A percentile compares a stretch with the other conserved stretches of the same genome.
Conservation (phyloP, 2,888 invertebrate genomes). For the Gisinianus flammeolus region DNA sequence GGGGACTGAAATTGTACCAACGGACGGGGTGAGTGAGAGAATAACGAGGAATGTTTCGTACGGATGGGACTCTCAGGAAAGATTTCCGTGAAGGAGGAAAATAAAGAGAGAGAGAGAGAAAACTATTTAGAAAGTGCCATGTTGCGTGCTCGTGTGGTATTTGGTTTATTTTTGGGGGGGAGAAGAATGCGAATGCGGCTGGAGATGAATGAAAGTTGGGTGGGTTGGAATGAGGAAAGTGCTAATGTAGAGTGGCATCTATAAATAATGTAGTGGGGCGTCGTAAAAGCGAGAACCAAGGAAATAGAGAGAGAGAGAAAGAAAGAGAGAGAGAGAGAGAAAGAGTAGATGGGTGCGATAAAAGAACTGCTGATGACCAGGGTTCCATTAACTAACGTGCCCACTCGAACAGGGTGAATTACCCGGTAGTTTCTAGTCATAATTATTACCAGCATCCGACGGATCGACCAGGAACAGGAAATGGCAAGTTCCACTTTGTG, state of each 20-base stretch:
- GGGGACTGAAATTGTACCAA: too few species aligned
- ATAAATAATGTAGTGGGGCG: conserved; percentile 31
- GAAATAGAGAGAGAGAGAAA: neutral
- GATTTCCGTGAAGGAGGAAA: neutral
- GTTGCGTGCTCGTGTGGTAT: conserved; percentile 21
- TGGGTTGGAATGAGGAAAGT: conserved; percentile 7
- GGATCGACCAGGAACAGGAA: conserved; percentile 39
- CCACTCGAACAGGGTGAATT: conserved; percentile 16
- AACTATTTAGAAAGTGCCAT: conserved; percentile 4
- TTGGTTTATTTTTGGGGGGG: neutral
- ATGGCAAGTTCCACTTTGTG: conserved; percentile 43
- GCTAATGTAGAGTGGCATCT: conserved; percentile 24
- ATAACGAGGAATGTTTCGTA: neutral
- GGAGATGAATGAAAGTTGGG: conserved; percentile 14
- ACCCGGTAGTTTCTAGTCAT: conserved; percentile 26
- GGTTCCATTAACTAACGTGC: conserved; percentile 20
- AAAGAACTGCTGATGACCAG: conserved; percentile 23
- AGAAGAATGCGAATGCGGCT: neutral
- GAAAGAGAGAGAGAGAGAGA: neutral
- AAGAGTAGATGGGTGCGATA: conserved; percentile 12
- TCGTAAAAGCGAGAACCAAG: conserved; percentile 10
- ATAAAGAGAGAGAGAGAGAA: neutral
- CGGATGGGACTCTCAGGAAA: neutral
- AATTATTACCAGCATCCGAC: conserved; percentile 23
- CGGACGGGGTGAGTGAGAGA: neutral